phyloP scores from a whole-genome alignment of 2,113 vertebrate genomes.

The Leuciscus idus region DNA sequence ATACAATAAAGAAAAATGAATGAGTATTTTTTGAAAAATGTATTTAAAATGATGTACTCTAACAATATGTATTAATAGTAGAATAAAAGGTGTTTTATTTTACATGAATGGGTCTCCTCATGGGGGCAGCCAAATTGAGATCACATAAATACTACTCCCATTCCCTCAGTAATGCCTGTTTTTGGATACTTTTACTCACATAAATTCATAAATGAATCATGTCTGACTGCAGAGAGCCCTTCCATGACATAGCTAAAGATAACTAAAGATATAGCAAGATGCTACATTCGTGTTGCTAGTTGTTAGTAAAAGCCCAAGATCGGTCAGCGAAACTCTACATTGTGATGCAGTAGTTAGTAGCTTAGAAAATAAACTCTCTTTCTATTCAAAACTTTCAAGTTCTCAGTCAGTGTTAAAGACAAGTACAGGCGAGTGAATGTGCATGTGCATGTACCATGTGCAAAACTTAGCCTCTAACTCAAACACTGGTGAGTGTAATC shows the following conservation, averaged over 20 bases:
- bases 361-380: neutral
- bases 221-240: neutral
- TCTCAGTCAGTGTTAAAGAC: too few species aligned
- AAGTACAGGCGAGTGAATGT: too few species aligned
- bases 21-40: neutral
- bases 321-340: neutral
- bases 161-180: neutral
- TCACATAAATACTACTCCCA: neutral
- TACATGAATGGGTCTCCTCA: neutral
- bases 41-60: neutral
- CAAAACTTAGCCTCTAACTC: too few species aligned
- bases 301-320: neutral
- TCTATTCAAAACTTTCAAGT: too few species aligned
- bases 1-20: neutral
- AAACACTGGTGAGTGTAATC: too few species aligned
- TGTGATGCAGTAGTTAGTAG: neutral
- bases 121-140: neutral
- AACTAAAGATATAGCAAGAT: neutral
- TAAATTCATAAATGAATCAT: neutral
- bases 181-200: neutral
- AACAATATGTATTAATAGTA: neutral
- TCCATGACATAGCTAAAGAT: too few species aligned
- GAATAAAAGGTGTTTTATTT: slow-evolving; percentile 10
- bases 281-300: neutral
- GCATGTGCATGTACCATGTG: too few species aligned